A percentile compares a stretch with the other conserved stretches of the same genome.
phyloP scores from a whole-genome alignment of 2,113 vertebrate species.

The Tricholaema leucomelas region DNA sequence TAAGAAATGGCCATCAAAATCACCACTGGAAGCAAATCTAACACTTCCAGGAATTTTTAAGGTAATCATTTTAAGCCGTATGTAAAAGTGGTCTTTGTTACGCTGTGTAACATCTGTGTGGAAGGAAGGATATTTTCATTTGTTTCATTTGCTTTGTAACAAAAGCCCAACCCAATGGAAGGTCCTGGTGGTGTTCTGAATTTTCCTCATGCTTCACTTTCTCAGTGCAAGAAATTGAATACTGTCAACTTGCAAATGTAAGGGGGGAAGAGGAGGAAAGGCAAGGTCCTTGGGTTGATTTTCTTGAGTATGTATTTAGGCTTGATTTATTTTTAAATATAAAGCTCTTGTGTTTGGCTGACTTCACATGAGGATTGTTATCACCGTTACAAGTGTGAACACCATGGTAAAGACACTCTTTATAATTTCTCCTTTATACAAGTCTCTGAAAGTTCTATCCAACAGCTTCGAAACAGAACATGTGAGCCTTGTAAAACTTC shows the following conservation, averaged over 20 bases:
- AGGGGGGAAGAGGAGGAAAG: neutral
- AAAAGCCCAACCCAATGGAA: neutral
- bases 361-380: neutral
- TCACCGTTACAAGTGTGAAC: neutral
- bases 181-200: neutral
- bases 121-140: neutral
- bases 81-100: neutral
- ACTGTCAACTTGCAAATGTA: neutral
- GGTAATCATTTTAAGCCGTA: neutral
- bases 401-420: neutral
- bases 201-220: neutral
- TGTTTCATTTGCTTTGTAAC: neutral
- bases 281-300: neutral
- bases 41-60: constrained; percentile 3
- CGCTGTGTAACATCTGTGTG: neutral
- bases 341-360: neutral
- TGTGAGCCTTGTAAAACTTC: neutral
- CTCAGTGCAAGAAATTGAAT: neutral
- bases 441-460: neutral
- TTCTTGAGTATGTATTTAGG: neutral
- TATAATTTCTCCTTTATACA: neutral
- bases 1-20: constrained; percentile 55
- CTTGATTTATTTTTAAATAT: neutral
- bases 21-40: constrained; percentile 43
- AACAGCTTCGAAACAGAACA: neutral